These are phyloP conservation scores for Tylochromis polylepis DNA, from an alignment of 2,113 vertebrate species.

Conservation along the genomic window DNA sequence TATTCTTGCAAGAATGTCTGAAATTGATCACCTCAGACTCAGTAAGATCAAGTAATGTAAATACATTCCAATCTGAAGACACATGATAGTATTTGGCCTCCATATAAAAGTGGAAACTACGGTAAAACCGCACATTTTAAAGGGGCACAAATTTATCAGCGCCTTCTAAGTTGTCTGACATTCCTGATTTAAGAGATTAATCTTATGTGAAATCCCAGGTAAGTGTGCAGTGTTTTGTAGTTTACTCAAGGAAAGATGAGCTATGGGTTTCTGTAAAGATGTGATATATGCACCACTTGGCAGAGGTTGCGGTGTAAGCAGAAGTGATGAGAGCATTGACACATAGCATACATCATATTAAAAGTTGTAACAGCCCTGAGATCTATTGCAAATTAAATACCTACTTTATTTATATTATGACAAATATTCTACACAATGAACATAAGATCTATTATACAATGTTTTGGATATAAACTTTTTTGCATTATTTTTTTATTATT, in stretches of 20 bases:
- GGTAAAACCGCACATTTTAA: slow-evolving; percentile 16
- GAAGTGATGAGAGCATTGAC: slow-evolving; percentile 64
- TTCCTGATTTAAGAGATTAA: slow-evolving; percentile 39
- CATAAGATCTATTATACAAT: not conserved
- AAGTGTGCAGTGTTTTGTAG: slow-evolving; percentile 41
- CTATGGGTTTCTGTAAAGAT: slow-evolving; percentile 54
- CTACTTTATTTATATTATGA: slow-evolving; percentile 16
- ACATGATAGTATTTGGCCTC: not conserved
- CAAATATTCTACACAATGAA: not conserved
- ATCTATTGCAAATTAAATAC: slow-evolving; percentile 50
- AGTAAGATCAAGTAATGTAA: slow-evolving; percentile 8
- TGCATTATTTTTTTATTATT: not conserved
- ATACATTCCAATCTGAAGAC: slow-evolving; percentile 29
- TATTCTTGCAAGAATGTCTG: not conserved
- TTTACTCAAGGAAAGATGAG: slow-evolving; percentile 60
- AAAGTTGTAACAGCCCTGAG: slow-evolving; percentile 17
- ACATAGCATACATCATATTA: slow-evolving; percentile 53
- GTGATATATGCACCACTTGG: slow-evolving; percentile 63
- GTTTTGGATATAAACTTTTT: not conserved
- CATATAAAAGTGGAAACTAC: slow-evolving; percentile 3
- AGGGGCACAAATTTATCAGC: slow-evolving; percentile 39
- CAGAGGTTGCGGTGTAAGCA: slow-evolving; percentile 59
- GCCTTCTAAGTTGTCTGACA: slow-evolving; percentile 4
- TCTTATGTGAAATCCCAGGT: slow-evolving; percentile 39
- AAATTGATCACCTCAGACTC: slow-evolving; percentile 20